Evolutionary conservation across 2,797 vertebrate species (phyloP).

Genomic region (Sebastes oblongus): DNA sequence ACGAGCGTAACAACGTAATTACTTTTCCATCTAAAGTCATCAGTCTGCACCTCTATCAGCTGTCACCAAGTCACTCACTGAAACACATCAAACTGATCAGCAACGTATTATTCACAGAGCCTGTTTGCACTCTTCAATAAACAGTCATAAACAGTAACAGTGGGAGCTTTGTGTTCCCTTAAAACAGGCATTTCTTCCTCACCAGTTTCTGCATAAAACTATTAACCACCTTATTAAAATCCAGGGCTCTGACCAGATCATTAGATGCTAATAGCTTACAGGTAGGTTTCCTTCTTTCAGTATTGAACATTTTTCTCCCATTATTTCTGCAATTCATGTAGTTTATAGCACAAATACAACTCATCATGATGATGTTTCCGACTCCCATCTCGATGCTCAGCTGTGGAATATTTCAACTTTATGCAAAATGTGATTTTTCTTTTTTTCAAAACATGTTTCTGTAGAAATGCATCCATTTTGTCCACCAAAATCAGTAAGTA

Average conservation of each 20-base stretch:
- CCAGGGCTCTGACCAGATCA: background rate
- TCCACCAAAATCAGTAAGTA: background rate
- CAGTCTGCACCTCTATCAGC: constrained; percentile 19
- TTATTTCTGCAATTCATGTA: background rate
- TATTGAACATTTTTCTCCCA: background rate
- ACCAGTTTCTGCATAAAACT: background rate
- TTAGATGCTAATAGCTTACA: background rate
- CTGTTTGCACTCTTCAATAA: background rate
- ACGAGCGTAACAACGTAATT: constrained; percentile 11
- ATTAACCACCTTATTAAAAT: background rate
- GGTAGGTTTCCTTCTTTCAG: background rate
- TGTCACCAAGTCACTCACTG: background rate
- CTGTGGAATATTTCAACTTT: background rate
- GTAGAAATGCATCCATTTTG: background rate
- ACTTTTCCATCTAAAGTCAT: constrained; percentile 17
- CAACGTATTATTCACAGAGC: background rate
- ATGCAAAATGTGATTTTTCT: background rate
- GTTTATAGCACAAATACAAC: background rate
- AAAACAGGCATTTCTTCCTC: background rate
- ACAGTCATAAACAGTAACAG: background rate
- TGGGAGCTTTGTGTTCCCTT: background rate
- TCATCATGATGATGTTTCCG: background rate
- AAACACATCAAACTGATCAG: constrained; percentile 13
- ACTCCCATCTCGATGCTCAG: background rate
- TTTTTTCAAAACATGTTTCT: background rate